These are phyloP conservation scores for Polydrusus tereticollis DNA, from an alignment of 2,888 invertebrate genomes.

Conservation along the genomic window DNA sequence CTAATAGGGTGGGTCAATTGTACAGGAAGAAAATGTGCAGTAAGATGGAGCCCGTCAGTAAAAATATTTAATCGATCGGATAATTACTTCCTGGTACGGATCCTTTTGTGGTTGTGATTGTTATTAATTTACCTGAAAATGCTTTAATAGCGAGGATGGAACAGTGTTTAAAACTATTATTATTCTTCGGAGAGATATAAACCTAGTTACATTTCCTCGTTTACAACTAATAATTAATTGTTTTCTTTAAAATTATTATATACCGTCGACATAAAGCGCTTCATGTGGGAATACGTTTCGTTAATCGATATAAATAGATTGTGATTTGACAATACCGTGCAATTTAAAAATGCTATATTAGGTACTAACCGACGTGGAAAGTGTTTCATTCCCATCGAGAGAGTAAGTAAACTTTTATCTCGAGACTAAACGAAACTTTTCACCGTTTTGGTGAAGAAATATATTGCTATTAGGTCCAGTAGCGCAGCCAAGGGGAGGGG, in stretches of 20 bases:
- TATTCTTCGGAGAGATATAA: background rate
- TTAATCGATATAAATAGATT: too few relatives aligned
- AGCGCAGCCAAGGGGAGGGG: too few relatives aligned
- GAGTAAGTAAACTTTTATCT: too few relatives aligned
- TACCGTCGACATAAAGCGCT: too few relatives aligned
- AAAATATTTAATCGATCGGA: slow-evolving; percentile 30
- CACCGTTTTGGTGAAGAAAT: too few relatives aligned
- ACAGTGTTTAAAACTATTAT: background rate
- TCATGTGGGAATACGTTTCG: too few relatives aligned
- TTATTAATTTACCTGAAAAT: slow-evolving; percentile 28
- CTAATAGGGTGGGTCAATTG: slow-evolving; percentile 8
- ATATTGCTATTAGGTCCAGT: too few relatives aligned
- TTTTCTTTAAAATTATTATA: background rate
- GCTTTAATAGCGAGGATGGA: background rate
- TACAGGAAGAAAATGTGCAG: slow-evolving; percentile 10
- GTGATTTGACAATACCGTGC: too few relatives aligned
- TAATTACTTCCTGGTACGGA: slow-evolving; percentile 43
- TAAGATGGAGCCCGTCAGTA: slow-evolving; percentile 4
- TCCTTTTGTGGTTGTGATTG: slow-evolving; percentile 20
- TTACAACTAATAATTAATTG: background rate
- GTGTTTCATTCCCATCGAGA: too few relatives aligned
- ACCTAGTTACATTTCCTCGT: background rate
- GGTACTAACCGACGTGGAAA: too few relatives aligned
- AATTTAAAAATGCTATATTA: too few relatives aligned
- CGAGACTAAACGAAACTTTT: too few relatives aligned